Base-by-base conservation (phyloP, 2,113 vertebrate species). In the Kryptolebias marmoratus region DNA sequence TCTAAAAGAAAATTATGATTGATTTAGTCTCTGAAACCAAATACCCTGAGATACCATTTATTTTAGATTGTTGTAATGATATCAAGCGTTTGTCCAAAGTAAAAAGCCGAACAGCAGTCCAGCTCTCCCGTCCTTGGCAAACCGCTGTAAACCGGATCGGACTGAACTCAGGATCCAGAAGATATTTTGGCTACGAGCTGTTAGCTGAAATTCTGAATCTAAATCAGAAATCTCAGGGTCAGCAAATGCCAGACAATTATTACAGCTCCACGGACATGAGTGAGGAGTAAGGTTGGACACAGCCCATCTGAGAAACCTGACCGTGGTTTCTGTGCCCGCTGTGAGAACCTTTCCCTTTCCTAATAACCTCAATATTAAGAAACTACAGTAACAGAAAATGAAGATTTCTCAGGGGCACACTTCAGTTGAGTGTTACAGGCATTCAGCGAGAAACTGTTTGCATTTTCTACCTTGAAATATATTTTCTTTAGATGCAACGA, bases 191-290 rank as follows among this genome's bases (percentile, higher is more conserved):
- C 76, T 61, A 47, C 36, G 68, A 77, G 68, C 56, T 64, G 52
- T 56, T 42, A 1, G 10, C 59, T 73, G 55, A 55, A 64, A 58
- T 58, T 84, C 68, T 42, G 27, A 69, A 58, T 68, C 47, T 61
- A 56, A 5, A 28, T 56, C 27, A 32, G 56, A 50, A 15, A 64
- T 84, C 80, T 87, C 63, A 54, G 74, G 75, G 71, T 79, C 56
- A 56, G 56, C 31, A 75, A 80, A 83, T 77, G 47, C 70, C 66
- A 82, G 80, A 80, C 72, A 82, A 61, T 66, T 76, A 55, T 76
- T 70, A 59, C 45, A 79, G 66, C 57, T 22, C 64, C 57, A 39
- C 3, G 27, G 79, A 84, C 72, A 73, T 47, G 56, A 75, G 64
- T 48, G 68, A 27, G 49, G 39, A 68, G 66, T 45, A 75, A 83